Evolutionary conservation across 2,888 invertebrate genomes (phyloP).

Genomic region (Xanthorhoe designata): DNA sequence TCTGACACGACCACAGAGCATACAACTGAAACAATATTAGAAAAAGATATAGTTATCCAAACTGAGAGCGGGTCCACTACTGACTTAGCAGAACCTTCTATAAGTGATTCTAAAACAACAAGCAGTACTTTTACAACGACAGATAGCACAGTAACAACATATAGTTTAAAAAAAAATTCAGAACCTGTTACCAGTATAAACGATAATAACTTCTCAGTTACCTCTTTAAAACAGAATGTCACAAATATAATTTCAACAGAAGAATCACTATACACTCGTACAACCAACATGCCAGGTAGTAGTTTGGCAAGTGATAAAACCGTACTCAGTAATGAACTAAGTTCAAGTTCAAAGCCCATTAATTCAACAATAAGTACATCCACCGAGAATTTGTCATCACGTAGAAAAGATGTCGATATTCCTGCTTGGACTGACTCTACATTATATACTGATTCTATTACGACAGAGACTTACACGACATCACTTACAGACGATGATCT

Average conservation of each 20-base stretch:
- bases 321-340: constrained; percentile 1
- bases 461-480: constrained; percentile 63
- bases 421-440: constrained; percentile 78
- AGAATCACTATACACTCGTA: constrained; percentile 1
- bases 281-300: constrained; percentile 2
- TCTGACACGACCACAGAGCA: constrained; percentile 3
- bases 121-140: background rate
- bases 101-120: constrained; percentile 3
- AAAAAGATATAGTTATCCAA: constrained; percentile 10
- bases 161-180: constrained; percentile 5
- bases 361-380: constrained; percentile 64
- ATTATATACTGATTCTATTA: constrained; percentile 68
- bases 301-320: constrained; percentile 7
- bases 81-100: background rate
- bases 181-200: constrained; percentile 7
- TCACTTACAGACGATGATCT: constrained; percentile 55
- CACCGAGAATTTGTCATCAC: constrained; percentile 73
- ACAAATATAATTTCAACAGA: constrained; percentile 11
- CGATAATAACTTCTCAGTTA: background rate
- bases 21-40: background rate
- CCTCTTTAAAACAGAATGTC: background rate
- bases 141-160: constrained; percentile 2
- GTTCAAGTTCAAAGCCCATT: constrained; percentile 34
- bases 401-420: constrained; percentile 77
- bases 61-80: constrained; percentile 1